Base-by-base conservation (phyloP, 2,113 vertebrate genomes). In the Arenaria interpres region DNA sequence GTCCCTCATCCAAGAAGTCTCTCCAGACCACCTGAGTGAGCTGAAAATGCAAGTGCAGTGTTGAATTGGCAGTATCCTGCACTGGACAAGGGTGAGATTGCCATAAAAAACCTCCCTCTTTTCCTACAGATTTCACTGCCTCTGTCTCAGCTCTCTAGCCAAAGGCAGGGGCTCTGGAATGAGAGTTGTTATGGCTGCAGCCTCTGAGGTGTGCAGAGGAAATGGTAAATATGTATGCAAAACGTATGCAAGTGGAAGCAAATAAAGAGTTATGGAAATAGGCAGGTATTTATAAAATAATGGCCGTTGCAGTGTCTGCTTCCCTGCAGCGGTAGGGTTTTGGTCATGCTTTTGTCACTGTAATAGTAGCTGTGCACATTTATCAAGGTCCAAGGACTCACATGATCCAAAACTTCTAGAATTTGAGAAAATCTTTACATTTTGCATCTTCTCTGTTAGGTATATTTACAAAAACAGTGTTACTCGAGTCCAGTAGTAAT, bases 351-450 rank as follows among this genome's bases (percentile, higher is more conserved):
- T 74, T 80, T 89, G 32, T 64, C 45, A 32, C 8, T 15, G n/a
- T 20, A 32, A 2, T 8, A 53, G 64, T 4, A 43, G 15, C 12
- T 64, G 39, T 8, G 62, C 1, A 1, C 0, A 1, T 79, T 71
- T 41, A 9, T 72, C 15, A 32, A 43, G 14, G 14, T n/a, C 33
- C 53, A 51, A 30, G 43, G 35, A 62, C 21, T 76, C 41, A 24
- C 5, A 7, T 0, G 7, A 46, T 17, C 54, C 37, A 66, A 24
- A 78, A 12, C 8, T 23, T 28, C 51, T 3, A 14, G 43, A 60
- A 41, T 64, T 50, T 39, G 17, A 57, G 39, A 75, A 84, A 88
- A 62, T 53, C 27, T 62, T 76, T 32, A 12, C 2, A 9, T 62
- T 79, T 89, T 37, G 20, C 3, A 25, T 48, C 16, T 71, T 71